Evolutionary conservation across 1,140 invertebrate genomes (phyloP), one percentile per base, ranked within the genome.

Genomic region (Campodea augens): DNA sequence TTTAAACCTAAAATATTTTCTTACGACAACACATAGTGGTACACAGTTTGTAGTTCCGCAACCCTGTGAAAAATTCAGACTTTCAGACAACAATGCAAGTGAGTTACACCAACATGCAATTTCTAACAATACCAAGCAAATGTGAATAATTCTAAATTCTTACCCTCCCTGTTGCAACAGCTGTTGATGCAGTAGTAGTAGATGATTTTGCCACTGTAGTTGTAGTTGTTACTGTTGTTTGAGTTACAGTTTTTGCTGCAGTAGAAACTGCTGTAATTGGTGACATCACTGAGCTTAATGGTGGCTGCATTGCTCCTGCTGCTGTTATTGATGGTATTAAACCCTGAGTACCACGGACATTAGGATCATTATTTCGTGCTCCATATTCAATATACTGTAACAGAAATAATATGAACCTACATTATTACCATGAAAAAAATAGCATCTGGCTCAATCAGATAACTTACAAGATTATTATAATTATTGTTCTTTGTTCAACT

Each of bases 371-470:
- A 44, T 75, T 78, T 56, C 81, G 77, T 25, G 82, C 70, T 25
- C 88, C 89, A 60, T 76, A 93, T 56, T 92, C 87, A n/a, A 92
- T 76, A 58, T 88, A 93, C 66, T 73, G 55, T 2, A 59, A 55
- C 3, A 49, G 45, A 44, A 40, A 50, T 32, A 29, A n/a, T 5
- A 52, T 23, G 40, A 22, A 15, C n/a, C 43, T 15, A 52, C 24
- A 45, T 15, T 43, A 21, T 21, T 39, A 37, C 19, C 24, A 46
- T 7, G 44, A 13, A 36, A n/a, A 25, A 49, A 5, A 5, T 2
- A 3, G 2, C n/a, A n/a, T n/a, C n/a, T n/a, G n/a, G n/a, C n/a
- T n/a, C n/a, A n/a, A n/a, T n/a, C n/a, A n/a, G n/a, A n/a, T n/a
- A n/a, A n/a, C n/a, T n/a, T n/a, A n/a, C n/a, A n/a, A n/a, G n/a